A percentile compares a stretch with the other conserved stretches of the same genome.
These are phyloP conservation scores for Aphaenogaster ashmeadi DNA, from an alignment of 1,140 invertebrate species.

Conservation along the genomic window DNA sequence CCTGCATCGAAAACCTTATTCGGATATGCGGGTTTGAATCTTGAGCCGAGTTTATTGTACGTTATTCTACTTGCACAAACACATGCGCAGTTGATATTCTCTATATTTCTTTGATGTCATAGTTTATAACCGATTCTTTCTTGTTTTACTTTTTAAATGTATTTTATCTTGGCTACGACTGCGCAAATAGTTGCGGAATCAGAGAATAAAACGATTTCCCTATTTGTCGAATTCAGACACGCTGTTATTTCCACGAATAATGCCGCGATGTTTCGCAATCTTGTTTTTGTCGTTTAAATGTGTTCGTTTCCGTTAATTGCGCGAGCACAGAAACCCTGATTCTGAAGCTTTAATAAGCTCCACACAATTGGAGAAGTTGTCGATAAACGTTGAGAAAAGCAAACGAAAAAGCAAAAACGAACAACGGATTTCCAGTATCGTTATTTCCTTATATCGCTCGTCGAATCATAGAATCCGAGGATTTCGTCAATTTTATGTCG, in stretches of 20 bases:
- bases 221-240: background rate
- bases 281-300: background rate
- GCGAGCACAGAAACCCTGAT: background rate
- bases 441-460: background rate
- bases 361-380: background rate
- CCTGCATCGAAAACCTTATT: background rate
- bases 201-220: background rate
- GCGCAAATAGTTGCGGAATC: background rate
- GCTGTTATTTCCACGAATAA: background rate
- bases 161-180: background rate
- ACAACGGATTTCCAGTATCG: background rate
- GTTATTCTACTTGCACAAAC: background rate
- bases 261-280: background rate
- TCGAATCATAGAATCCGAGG: background rate
- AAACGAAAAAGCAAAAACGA: background rate
- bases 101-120: background rate
- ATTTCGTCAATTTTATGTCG: background rate
- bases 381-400: background rate
- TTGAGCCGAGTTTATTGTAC: background rate
- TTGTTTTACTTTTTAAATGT: background rate
- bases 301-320: constrained; percentile 17
- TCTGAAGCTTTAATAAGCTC: background rate
- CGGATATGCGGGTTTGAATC: constrained; percentile 2
- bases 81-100: background rate
- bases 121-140: constrained; percentile 10